These are phyloP conservation scores for Leptonema lineaticorne DNA, from an alignment of 1,140 invertebrate genomes.

Conservation along the genomic window DNA sequence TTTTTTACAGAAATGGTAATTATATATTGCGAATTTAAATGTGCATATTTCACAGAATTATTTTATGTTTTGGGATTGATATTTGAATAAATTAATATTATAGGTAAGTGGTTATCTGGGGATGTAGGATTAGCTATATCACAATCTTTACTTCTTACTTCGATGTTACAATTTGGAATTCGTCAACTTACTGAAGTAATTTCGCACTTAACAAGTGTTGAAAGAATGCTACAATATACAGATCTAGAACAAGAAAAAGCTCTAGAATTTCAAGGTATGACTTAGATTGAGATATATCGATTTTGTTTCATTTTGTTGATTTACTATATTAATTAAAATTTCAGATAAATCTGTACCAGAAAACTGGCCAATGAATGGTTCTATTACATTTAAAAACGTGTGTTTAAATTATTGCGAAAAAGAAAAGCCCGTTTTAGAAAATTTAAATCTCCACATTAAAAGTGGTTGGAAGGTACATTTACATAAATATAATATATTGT, in stretches of 20 bases:
- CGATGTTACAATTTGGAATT: conserved; percentile 76
- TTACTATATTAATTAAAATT: conserved; percentile 17
- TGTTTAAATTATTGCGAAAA: conserved; percentile 57
- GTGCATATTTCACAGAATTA: not conserved
- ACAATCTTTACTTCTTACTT: conserved; percentile 70
- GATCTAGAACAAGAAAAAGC: conserved; percentile 54
- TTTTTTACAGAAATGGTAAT: conserved; percentile 47
- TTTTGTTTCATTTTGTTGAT: not conserved
- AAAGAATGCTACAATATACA: conserved; percentile 75
- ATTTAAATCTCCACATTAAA: conserved; percentile 55
- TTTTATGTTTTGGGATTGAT: not conserved
- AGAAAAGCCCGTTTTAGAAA: conserved; percentile 61
- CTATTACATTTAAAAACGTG: conserved; percentile 60
- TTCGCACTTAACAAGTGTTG: conserved; percentile 76
- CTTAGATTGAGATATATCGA: not conserved
- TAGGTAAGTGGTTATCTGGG: conserved; percentile 40
- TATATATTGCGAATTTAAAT: not conserved
- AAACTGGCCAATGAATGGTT: conserved; percentile 63
- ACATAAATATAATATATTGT: not conserved
- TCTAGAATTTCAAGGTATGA: conserved; percentile 29
- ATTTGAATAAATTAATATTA: not conserved
- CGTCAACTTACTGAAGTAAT: conserved; percentile 74
- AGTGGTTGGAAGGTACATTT: conserved; percentile 39
- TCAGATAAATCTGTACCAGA: conserved; percentile 46
- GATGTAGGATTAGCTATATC: conserved; percentile 72